Conservation (phyloP, 2,113 vertebrate species). For the Archilochus colubris region DNA sequence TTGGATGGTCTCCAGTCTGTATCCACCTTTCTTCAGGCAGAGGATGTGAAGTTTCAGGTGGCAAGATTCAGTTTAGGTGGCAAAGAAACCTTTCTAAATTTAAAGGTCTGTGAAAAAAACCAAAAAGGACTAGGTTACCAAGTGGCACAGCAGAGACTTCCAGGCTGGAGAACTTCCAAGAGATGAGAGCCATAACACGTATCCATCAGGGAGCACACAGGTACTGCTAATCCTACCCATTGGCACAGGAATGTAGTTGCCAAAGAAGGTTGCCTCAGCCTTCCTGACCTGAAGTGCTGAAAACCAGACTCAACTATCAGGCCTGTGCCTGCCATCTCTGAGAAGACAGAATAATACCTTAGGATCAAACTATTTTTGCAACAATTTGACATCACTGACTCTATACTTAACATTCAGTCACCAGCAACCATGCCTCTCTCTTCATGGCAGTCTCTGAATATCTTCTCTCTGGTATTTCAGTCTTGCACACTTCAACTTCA, state of each 20-base stretch:
- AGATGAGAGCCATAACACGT: background rate
- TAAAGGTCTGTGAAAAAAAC: background rate
- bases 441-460: background rate
- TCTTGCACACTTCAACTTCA: background rate
- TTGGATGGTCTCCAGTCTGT: background rate
- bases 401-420: background rate
- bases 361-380: background rate
- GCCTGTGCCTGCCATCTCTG: background rate
- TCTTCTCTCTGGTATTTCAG: background rate
- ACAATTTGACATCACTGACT: background rate
- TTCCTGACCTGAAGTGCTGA: background rate
- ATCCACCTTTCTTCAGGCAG: background rate
- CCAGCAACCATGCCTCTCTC: accelerated
- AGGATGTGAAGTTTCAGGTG: background rate
- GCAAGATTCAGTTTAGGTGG: background rate
- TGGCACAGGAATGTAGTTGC: accelerated
- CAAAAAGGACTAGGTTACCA: background rate
- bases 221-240: background rate
- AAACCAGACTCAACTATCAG: background rate
- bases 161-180: background rate
- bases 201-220: background rate
- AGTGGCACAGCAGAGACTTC: background rate
- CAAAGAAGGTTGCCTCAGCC: background rate
- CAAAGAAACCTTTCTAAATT: background rate
- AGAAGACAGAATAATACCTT: background rate